Evolutionary conservation across 2,888 invertebrate genomes (phyloP).

Genomic region (Andrena haemorrhoa): DNA sequence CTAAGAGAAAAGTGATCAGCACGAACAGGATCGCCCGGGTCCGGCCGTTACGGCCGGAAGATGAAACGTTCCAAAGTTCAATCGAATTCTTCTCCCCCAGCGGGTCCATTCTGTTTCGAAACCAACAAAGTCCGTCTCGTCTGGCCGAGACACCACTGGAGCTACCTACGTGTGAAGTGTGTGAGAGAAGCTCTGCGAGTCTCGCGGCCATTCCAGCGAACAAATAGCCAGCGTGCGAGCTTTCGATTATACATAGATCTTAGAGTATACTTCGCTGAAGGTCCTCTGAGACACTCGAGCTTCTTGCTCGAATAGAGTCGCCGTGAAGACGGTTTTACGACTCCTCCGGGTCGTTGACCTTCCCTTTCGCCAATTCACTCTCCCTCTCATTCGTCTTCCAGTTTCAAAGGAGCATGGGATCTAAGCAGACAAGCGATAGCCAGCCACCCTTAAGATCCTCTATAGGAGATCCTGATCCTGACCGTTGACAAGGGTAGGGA

Average conservation of each 20-base stretch:
- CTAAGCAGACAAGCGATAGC: slow-evolving; percentile 17
- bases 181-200: neutral
- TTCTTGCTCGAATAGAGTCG: slow-evolving; percentile 36
- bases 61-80: neutral
- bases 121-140: neutral
- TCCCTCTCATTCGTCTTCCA: slow-evolving; percentile 59
- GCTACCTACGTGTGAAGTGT: slow-evolving; percentile 1
- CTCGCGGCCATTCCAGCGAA: neutral
- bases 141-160: neutral
- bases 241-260: slow-evolving; percentile 14
- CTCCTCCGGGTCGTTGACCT: slow-evolving; percentile 53
- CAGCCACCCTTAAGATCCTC: slow-evolving; percentile 40
- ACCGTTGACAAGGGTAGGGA: slow-evolving; percentile 34
- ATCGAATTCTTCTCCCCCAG: neutral
- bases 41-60: too few relatives aligned
- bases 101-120: neutral
- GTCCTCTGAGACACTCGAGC: slow-evolving; percentile 3
- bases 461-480: slow-evolving; percentile 48
- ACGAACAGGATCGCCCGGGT: neutral
- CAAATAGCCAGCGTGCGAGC: slow-evolving; percentile 5
- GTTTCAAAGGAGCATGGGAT: slow-evolving; percentile 25
- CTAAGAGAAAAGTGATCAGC: neutral
- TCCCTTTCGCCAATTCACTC: slow-evolving; percentile 59
- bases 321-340: slow-evolving; percentile 39
- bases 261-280: slow-evolving; percentile 12